Evolutionary conservation across 2,113 vertebrate species (phyloP), one percentile per base, ranked within the genome.

Genomic region (Turdus rufiventris): DNA sequence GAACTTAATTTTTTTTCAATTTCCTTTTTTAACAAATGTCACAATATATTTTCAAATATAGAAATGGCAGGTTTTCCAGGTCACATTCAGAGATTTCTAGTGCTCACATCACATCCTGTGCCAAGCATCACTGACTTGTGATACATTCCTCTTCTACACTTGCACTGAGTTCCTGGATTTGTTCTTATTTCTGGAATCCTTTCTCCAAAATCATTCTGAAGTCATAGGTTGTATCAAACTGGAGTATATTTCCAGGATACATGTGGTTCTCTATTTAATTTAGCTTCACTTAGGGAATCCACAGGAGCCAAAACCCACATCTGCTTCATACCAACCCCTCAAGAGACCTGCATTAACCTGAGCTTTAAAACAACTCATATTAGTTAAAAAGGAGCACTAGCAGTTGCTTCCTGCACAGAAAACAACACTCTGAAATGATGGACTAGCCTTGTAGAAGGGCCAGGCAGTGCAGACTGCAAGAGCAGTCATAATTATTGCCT

Each of bases 401-500:
- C 10, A 95, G 63, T 79, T 61, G 19, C 58, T 96, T 94, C 51
- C 54, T 80, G 15, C 45, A 50, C 29, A 77, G 68, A 87, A 96
- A 93, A 90, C 26, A 90, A 6, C 31, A 38, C 8, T 72, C 7
- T 72, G 50, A 68, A 89, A n/a, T 78, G 29, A 77, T 91, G 60
- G 38, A 82, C 42, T 48, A 34, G 62, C 33, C 58, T 40, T 51
- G 29, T 21, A 82, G 53, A 76, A 90, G 91, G 56, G 38, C 42
- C 63, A 87, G 58, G 42, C 89, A 72, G 62, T 36, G 51, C 29
- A 84, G 56, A 74, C 56, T 74, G 85, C 71, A 80, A 63, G 47
- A 85, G 33, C 43, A 89, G 56, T 56, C 70, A 54, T 85, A 86
- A 93, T 89, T 85, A 85, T 80, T 94, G 76, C 60, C 57, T 95